Conservation (phyloP, 92 coral and sea anemone species). For the Scolanthus callimorphus region DNA sequence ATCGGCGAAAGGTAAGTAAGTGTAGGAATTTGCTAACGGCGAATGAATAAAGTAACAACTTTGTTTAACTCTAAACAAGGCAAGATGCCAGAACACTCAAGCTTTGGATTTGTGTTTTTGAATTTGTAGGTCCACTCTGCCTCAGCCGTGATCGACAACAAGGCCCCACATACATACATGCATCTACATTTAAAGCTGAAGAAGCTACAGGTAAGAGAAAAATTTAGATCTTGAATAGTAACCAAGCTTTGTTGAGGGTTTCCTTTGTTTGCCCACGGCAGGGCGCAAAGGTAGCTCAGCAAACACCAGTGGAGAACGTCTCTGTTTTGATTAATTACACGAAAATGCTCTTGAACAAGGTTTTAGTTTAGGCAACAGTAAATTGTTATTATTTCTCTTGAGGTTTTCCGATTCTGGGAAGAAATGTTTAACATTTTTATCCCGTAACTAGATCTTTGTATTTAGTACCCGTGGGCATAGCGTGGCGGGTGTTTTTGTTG, state of each 20-base stretch:
- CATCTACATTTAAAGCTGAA: conserved; percentile 94
- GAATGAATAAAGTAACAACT: background rate
- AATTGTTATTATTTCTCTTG: background rate
- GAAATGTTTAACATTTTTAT: background rate
- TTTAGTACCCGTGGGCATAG: no score
- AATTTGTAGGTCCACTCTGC: conserved; percentile 77
- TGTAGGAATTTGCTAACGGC: conserved; percentile 3
- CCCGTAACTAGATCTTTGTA: background rate
- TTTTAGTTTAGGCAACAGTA: conserved; percentile 1
- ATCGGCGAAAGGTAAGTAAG: conserved; percentile 84
- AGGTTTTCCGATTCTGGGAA: background rate
- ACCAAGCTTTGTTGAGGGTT: no score
- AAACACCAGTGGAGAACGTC: conserved; percentile 21
- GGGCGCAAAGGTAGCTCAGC: conserved; percentile 11
- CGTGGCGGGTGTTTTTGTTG: no score
- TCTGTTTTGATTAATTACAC: conserved; percentile 18
- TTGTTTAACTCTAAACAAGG: background rate
- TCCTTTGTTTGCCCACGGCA: conserved; percentile 9
- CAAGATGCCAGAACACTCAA: no score
- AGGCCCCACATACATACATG: conserved; percentile 96
- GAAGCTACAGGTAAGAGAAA: conserved; percentile 81
- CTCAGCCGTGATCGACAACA: conserved; percentile 90
- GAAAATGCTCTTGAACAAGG: conserved; percentile 2
- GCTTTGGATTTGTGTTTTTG: conserved; percentile 7
- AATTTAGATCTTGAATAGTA: no score